Base-by-base conservation (phyloP, 2,113 vertebrate species). In the Cromileptes altivelis region DNA sequence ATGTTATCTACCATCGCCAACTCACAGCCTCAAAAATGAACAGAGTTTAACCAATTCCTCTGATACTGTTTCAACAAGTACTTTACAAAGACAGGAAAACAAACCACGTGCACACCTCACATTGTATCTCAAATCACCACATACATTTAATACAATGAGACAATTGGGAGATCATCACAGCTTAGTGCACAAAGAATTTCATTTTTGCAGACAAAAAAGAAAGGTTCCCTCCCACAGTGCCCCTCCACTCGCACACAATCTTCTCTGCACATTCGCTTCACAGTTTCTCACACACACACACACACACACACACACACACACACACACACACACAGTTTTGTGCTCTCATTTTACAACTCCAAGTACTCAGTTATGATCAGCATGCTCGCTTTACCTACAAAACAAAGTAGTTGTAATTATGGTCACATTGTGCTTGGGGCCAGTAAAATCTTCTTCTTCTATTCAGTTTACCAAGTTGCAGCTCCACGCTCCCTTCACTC, bases 321-420 rank as follows among this genome's bases (percentile, higher is more conserved):
- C 53, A n/a, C 10, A 23, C 53, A 55, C 53, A 56, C 53, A 56
- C n/a, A 56, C n/a, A 4, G 53, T 25, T 67, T 10, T 19, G 33
- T 12, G 55, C 14, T 2, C 6, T 57, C 25, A 33, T 65, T 86
- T 52, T 30, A 86, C 57, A 37, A 30, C 50, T 75, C 53, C 25
- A 65, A n/a, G 33, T 25, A 12, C 6, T 74, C 68, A 11, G n/a
- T 70, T 80, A 37, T 69, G 27, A 61, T 67, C 61, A 73, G 2
- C 27, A 6, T n/a, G n/a, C 33, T 75, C 30, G 42, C 40, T 56
- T 62, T 56, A 49, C 23, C 2, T 52, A 27, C 60, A 33, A 57
- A 75, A 52, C 21, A 49, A 79, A 79, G 7, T 62, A 33, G 19
- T 57, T 47, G 49, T 63, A 70, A 61, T 65, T n/a, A n/a, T 49